A percentile compares a stretch with the other conserved stretches of the same genome.
These are phyloP conservation scores for Merops nubicus DNA, from an alignment of 2,113 vertebrate genomes.

Conservation along the genomic window DNA sequence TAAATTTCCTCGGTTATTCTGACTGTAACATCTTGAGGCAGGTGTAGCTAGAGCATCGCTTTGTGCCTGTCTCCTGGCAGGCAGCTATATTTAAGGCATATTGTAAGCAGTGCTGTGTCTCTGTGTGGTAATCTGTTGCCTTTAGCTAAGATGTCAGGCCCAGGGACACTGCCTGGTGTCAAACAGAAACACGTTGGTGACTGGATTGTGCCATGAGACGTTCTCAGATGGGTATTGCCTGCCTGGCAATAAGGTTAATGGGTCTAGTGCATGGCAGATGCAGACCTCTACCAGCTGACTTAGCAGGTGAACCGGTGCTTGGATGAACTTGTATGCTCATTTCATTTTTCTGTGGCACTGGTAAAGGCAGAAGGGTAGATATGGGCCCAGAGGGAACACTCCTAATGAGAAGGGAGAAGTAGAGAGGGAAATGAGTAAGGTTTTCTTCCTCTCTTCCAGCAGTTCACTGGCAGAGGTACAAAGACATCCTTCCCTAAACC, in stretches of 20 bases:
- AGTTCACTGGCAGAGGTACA: background rate
- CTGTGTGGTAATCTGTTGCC: background rate
- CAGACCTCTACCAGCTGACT: background rate
- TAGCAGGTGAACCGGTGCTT: too few species aligned
- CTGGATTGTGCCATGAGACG: background rate
- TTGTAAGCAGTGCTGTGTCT: fast-evolving
- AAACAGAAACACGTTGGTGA: background rate
- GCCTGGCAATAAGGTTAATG: background rate
- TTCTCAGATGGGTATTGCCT: background rate
- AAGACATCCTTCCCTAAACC: background rate
- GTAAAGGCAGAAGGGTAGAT: background rate
- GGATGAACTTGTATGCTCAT: fast-evolving
- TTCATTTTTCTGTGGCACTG: background rate
- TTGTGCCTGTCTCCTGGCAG: background rate
- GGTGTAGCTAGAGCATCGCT: background rate
- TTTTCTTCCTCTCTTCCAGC: background rate
- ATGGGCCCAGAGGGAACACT: background rate
- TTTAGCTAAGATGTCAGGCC: background rate
- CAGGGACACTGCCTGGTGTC: background rate
- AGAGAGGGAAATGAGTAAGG: background rate
- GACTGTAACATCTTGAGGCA: background rate
- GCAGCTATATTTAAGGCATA: background rate
- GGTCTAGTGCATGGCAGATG: background rate
- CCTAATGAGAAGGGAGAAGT: background rate
- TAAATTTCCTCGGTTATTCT: background rate